Conservation (phyloP, 2,797 vertebrate species). For the Cyprinella venusta region DNA sequence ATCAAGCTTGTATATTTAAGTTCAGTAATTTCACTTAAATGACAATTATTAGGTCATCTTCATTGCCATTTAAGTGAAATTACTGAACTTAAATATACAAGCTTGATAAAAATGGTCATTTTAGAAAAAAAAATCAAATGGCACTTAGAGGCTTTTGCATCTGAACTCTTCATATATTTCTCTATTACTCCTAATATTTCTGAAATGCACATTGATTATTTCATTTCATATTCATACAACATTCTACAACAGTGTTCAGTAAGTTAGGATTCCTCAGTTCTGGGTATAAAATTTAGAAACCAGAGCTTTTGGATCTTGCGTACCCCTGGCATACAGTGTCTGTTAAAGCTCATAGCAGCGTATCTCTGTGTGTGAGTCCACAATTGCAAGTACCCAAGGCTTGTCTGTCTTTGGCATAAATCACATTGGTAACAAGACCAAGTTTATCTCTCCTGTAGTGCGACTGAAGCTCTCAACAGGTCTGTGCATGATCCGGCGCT, state of each 20-base stretch:
- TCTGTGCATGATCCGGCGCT: conserved; percentile 59
- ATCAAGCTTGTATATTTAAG: too few species aligned
- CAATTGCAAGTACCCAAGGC: conserved; percentile 42
- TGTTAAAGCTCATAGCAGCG: conserved; percentile 29
- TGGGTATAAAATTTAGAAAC: not conserved
- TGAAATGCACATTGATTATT: not conserved
- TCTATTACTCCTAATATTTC: not conserved
- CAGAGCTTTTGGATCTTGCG: not conserved
- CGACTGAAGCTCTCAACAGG: conserved; percentile 58
- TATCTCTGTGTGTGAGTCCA: not conserved
- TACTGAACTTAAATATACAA: too few species aligned
- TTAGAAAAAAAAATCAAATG: too few species aligned
- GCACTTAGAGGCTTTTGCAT: too few species aligned
- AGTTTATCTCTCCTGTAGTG: conserved; percentile 58
- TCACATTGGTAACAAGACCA: conserved; percentile 56
- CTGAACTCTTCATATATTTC: too few species aligned
- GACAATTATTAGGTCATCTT: too few species aligned
- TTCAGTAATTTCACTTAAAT: too few species aligned
- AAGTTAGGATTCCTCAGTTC: not conserved
- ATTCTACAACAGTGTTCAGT: not conserved
- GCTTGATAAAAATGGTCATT: too few species aligned
- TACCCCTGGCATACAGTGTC: conserved; percentile 3
- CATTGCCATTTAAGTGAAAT: too few species aligned
- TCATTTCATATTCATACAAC: not conserved
- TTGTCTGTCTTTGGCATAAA: conserved; percentile 42